Base-by-base conservation (phyloP, 2,113 vertebrate species). In the Condylura cristata region DNA sequence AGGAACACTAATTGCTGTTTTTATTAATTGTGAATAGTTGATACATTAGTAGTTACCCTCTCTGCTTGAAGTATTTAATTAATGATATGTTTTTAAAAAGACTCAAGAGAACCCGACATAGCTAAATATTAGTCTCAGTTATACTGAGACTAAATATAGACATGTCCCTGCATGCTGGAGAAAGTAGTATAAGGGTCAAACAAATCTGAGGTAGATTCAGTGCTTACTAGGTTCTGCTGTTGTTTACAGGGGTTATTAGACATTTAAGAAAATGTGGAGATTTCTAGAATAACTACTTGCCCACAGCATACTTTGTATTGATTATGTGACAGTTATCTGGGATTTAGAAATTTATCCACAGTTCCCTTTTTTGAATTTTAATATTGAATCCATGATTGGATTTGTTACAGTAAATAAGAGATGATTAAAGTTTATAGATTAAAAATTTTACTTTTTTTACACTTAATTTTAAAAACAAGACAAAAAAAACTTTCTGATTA, bases 41-140 rank as follows among this genome's bases (percentile, higher is more conserved):
- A 44, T 88, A 79, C n/a, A 74, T 88, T 2, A 28, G 18, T 85
- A 66, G 24, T 63, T 72, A 32, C 78, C 82, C 14, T 89, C n/a
- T 37, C 6, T 60, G 68, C 51, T 66, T 84, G 51, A 88, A 87
- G 17, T 89, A 89, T 53, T 48, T 88, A 24, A 51, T 71, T 79
- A 63, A 65, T 66, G 46, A 48, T 12, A 53, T 58, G 11, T 34
- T 90, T 48, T 32, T 0, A 39, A 89, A 90, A 89, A 44, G 20
- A 44, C 39, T 44, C n/a, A 20, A 46, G 30, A 58, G 44, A 89
- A 63, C 34, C 70, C 80, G 18, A 83, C 37, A 28, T 93, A 86
- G 53, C 79, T 56, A 78, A 83, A 82, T 89, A 89, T 86, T 96
- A 91, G 44, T 71, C 56, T 94, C 41, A 86, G 48, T 83, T 81